Conservation (phyloP, 35 echinoderm and acorn worm species). For the Holothuria glaberrima region DNA sequence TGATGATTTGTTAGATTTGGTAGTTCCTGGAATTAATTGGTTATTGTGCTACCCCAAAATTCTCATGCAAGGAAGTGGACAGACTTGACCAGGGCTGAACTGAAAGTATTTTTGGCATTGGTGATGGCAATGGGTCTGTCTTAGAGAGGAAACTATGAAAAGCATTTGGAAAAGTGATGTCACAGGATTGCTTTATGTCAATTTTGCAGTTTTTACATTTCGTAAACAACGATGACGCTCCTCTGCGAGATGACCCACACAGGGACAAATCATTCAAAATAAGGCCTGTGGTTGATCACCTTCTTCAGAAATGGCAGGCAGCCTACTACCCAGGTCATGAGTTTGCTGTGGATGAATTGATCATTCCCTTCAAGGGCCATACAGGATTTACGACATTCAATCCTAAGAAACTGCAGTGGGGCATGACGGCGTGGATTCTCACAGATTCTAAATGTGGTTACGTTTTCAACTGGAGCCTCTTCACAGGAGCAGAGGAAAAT, state of each 20-base stretch:
- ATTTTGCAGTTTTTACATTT: slow-evolving; percentile 30
- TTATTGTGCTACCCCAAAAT: neutral
- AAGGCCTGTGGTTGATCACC: slow-evolving; percentile 4
- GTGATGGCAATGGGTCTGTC: neutral
- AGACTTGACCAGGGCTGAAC: neutral
- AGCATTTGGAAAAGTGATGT: neutral
- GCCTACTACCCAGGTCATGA: no score
- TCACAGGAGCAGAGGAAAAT: neutral
- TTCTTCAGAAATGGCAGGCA: no score
- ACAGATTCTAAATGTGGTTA: slow-evolving; percentile 19
- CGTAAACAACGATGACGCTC: neutral
- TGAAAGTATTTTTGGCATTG: slow-evolving; percentile 38
- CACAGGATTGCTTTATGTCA: neutral
- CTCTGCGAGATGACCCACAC: neutral
- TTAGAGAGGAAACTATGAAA: neutral
- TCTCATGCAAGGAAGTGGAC: neutral
- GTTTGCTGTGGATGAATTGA: slow-evolving; percentile 40
- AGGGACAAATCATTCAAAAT: slow-evolving; percentile 17
- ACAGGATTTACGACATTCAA: slow-evolving; percentile 48
- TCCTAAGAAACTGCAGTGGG: slow-evolving; percentile 48
- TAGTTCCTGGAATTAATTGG: slow-evolving; percentile 15
- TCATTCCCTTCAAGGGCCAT: slow-evolving; percentile 53
- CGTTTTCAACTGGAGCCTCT: slow-evolving; percentile 18
- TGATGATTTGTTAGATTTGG: slow-evolving; percentile 8
- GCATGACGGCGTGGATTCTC: slow-evolving; percentile 41